phyloP scores from a whole-genome alignment of 2,113 vertebrate species.

The Phrynocephalus versicolor region DNA sequence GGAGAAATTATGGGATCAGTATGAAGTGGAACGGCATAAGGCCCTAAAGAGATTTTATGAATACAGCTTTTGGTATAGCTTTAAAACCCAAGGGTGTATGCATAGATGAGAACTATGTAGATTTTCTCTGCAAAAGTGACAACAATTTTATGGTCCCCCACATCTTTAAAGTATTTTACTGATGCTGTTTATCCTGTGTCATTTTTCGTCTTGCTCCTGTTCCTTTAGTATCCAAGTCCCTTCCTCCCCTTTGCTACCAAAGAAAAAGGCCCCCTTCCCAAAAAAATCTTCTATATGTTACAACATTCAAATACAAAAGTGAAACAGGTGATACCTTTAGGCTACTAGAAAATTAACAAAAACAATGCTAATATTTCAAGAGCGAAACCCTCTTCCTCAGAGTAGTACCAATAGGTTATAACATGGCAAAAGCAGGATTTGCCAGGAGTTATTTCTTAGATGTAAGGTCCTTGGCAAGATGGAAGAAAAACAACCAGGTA shows the following conservation, averaged over 20 bases:
- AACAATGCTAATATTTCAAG: background rate
- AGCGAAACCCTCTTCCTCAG: too few relatives aligned
- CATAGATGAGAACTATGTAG: background rate
- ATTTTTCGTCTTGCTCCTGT: conserved; percentile 16
- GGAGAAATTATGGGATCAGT: conserved; percentile 28
- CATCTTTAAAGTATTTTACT: conserved; percentile 37
- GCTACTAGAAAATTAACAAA: too few relatives aligned
- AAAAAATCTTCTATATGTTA: conserved; percentile 13
- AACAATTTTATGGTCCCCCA: conserved; percentile 33
- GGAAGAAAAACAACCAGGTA: too few relatives aligned
- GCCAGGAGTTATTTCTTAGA: too few relatives aligned
- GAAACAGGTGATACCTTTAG: too few relatives aligned
- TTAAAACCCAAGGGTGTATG: conserved; percentile 27
- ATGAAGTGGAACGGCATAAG: conserved; percentile 22
- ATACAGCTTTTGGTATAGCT: conserved; percentile 38
- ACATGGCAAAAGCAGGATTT: too few relatives aligned
- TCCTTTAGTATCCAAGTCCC: background rate
- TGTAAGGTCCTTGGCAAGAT: too few relatives aligned
- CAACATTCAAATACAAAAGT: too few relatives aligned
- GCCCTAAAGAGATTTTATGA: conserved; percentile 44
- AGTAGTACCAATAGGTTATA: too few relatives aligned
- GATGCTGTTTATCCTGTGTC: conserved; percentile 37
- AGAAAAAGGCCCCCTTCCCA: conserved; percentile 19
- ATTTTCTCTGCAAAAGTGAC: conserved; percentile 32
- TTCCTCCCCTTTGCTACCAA: background rate